Evolutionary conservation across 2,113 vertebrate genomes (phyloP), one percentile per base, ranked within the genome.

Genomic region (Dicrurus megarhynchus): DNA sequence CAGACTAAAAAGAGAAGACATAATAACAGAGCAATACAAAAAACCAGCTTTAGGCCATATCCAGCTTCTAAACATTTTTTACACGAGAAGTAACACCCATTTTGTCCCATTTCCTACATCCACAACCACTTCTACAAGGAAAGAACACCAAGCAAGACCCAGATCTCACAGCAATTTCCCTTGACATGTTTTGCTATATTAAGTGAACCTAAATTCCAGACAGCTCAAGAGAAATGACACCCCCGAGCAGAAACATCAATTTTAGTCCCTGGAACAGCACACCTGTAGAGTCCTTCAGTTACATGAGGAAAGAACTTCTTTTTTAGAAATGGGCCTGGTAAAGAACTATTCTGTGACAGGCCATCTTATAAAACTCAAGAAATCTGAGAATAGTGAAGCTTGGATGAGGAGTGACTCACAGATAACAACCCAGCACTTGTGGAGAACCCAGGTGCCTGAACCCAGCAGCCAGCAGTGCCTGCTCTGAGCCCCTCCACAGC

Each of bases 21-120:
- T 32, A 24, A 22, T 56, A 89, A 94, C 47, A 4, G 4, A 79
- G 49, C 44, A 88, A 79, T 27, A 60, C 53, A 71, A 80, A 83
- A 89, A 88, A 94, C 22, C 44, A 87, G 41, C 57, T 87, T 44
- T 23, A 90, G 69, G 90, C 70, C 77, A 56, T 42, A 71, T 44
- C 16, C 63, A 90, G 61, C 49, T 88, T 76, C 44, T n/a, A 67
- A 60, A 50, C 2, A 10, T 11, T n/a, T 94, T 91, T 76, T 37
- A 67, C 32, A 73, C 33, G 37, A 89, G 59, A 93, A 87, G 20
- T n/a, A 37, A 91, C 44, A 82, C 17, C 1, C 49, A 46, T 83
- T 84, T 82, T 68, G 44, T 52, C 9, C 11, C 14, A 53, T 69
- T 93, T 95, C 53, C 61, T 41, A 60, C 39, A 77, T 28, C 37